A percentile compares a stretch with the other conserved stretches of the same genome.
These are phyloP conservation scores for Holotrichia oblita DNA, from an alignment of 1,140 invertebrate species.

Conservation along the genomic window DNA sequence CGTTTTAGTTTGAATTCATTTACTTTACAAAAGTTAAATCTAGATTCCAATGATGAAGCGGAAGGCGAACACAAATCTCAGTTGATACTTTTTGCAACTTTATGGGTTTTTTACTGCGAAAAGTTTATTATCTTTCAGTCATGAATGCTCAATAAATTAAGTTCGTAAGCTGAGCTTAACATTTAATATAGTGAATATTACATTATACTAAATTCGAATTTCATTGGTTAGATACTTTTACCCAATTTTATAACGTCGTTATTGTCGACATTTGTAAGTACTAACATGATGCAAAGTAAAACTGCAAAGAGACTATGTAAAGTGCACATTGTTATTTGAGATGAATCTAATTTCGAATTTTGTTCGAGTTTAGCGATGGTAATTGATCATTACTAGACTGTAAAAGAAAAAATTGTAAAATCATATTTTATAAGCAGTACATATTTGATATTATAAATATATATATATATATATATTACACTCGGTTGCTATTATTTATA, in stretches of 20 bases:
- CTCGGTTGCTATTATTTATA: no score
- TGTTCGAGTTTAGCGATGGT: no score
- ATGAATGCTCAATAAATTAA: slow-evolving; percentile 26
- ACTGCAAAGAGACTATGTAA: no score
- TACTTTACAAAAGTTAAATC: slow-evolving; percentile 1
- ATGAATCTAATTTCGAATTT: no score
- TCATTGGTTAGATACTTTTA: neutral
- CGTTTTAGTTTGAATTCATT: neutral
- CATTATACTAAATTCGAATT: neutral
- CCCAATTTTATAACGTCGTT: neutral
- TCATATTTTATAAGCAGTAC: no score
- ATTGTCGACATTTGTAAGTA: neutral
- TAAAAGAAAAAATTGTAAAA: no score
- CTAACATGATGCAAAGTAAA: neutral
- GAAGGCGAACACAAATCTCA: slow-evolving; percentile 10
- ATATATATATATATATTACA: no score
- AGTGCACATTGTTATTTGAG: no score
- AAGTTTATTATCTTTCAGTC: slow-evolving; percentile 26
- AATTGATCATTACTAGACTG: no score
- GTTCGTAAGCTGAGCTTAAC: slow-evolving; percentile 23
- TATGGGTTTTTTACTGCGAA: slow-evolving; percentile 7
- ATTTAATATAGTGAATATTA: slow-evolving; percentile 21
- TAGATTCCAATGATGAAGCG: neutral
- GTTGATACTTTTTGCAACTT: slow-evolving; percentile 27
- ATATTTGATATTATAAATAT: no score